Base-by-base conservation (phyloP, 2,113 vertebrate genomes). In the Lophius piscatorius region DNA sequence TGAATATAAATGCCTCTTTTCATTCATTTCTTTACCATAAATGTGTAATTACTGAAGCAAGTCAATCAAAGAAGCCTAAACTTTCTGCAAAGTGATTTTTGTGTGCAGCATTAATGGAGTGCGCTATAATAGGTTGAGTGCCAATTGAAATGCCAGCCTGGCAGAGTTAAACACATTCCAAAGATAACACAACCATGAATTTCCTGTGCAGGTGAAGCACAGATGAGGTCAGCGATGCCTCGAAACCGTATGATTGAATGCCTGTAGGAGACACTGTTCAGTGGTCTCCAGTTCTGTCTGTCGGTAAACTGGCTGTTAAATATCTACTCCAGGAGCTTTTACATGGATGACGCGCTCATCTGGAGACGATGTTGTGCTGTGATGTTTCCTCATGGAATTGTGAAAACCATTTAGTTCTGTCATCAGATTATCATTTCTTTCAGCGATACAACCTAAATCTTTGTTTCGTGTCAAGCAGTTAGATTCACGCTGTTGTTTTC, bases 111-210 rank as follows among this genome's bases (percentile, higher is more conserved):
- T 10, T 47, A 36, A 51, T 34, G 17, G 20, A 50, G 26, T 57
- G 29, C 74, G 36, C 34, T 35, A 50, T 69, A 57, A 70, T 64
- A 18, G 11, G 18, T 65, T 39, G 78, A 86, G 72, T 85, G 81
- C 83, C 74, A 72, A 14, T 60, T 46, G 18, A 74, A 60, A 54
- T 26, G 65, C 56, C 48, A 38, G 48, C 17, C 39, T n/a, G 62
- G 63, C 64, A 71, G 42, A 73, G 76, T 61, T 17, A 34, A 83
- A 62, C 52, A 86, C 85, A 91, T 90, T 90, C 89, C 91, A 89
- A 89, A 90, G 84, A 88, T 80, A 42, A 63, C 70, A 24, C 41
- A 20, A n/a, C n/a, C n/a, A n/a, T n/a, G n/a, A n/a, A n/a, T n/a
- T n/a, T n/a, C n/a, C n/a, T n/a, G n/a, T n/a, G n/a, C n/a, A n/a